These are phyloP conservation scores for Tanypteryx hageni DNA, from an alignment of 2,888 invertebrate species.

Conservation along the genomic window DNA sequence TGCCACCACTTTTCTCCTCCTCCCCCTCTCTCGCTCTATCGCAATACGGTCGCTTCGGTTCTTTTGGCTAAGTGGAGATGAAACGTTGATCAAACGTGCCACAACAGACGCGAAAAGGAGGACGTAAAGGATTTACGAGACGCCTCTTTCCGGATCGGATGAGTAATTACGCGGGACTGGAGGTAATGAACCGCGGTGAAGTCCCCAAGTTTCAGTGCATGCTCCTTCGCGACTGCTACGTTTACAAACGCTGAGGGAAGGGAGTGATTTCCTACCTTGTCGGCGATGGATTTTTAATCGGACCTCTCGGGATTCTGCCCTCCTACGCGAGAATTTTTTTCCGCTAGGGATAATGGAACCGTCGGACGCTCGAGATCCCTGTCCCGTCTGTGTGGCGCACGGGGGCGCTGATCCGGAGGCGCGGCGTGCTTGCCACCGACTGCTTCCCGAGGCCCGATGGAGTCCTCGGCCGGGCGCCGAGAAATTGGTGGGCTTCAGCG, in stretches of 20 bases:
- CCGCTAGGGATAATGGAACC: neutral
- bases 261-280: neutral
- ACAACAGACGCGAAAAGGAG: no score
- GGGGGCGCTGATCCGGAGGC: neutral
- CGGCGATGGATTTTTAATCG: neutral
- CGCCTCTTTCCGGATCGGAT: no score
- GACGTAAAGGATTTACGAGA: no score
- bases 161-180: no score
- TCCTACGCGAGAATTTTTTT: neutral
- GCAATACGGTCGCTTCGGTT: no score
- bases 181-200: no score
- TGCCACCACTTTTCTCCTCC: no score
- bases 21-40: no score
- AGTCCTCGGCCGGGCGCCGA: neutral
- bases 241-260: neutral
- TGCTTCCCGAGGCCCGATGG: no score
- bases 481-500: neutral
- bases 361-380: neutral
- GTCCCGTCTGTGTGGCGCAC: neutral
- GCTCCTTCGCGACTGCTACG: neutral
- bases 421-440: neutral
- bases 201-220: neutral
- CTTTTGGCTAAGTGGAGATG: no score
- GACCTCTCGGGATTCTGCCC: neutral
- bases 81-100: no score